Conservation (phyloP, 2,888 invertebrate species). For the Byasa hedistus region DNA sequence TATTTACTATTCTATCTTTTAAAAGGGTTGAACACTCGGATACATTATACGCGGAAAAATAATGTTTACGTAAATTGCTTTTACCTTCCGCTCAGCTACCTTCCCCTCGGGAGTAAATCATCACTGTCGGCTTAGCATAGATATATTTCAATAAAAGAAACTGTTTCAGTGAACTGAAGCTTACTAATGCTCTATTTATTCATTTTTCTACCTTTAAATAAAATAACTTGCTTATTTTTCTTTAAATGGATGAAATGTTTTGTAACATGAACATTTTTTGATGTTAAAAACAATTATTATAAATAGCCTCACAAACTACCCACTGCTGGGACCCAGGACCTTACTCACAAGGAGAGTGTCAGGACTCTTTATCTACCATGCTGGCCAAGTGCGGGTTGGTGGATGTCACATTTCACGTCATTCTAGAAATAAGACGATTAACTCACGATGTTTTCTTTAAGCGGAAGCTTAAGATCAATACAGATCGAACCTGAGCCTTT, state of each 20-base stretch:
- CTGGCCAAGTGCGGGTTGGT: too few relatives aligned
- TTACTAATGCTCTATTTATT: background rate
- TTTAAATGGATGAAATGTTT: background rate
- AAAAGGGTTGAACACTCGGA: background rate
- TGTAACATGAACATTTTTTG: background rate
- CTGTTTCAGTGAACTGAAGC: background rate
- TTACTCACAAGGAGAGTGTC: too few relatives aligned
- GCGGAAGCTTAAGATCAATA: too few relatives aligned
- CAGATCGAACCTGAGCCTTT: too few relatives aligned
- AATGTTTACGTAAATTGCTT: slow-evolving; percentile 36
- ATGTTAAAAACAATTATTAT: too few relatives aligned
- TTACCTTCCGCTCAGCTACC: slow-evolving; percentile 27
- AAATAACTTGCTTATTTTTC: background rate
- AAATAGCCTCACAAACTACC: background rate
- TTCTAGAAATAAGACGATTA: too few relatives aligned
- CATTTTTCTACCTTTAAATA: background rate
- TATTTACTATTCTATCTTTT: background rate
- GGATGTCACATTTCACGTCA: too few relatives aligned
- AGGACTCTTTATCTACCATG: too few relatives aligned
- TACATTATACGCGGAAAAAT: slow-evolving; percentile 30
- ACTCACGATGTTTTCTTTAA: too few relatives aligned
- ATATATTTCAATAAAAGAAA: slow-evolving; percentile 5
- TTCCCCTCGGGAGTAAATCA: slow-evolving; percentile 28
- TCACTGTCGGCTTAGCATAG: slow-evolving; percentile 15
- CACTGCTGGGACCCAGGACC: background rate